Percentiles rank a stretch among this genome's conserved stretches.
Conservation (phyloP, 2,888 invertebrate species). For the Ophioninae sp. region DNA sequence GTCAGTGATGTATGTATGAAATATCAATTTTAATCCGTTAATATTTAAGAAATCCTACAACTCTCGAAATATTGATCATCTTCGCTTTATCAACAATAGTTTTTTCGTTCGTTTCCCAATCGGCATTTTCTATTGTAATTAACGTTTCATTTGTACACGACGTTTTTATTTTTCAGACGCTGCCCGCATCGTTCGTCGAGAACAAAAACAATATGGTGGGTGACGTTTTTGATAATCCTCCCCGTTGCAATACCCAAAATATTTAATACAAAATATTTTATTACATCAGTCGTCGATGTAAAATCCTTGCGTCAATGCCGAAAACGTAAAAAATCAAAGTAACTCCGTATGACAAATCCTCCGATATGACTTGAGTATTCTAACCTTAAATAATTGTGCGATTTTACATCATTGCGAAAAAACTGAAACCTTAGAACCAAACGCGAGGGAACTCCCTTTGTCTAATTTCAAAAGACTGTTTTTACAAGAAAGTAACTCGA, state of each 20-base stretch:
- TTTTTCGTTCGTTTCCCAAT: slow-evolving; percentile 1
- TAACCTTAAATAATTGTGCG: not conserved
- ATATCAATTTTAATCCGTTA: slow-evolving; percentile 51
- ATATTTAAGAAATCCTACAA: slow-evolving; percentile 57
- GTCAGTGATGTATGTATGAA: slow-evolving; percentile 55
- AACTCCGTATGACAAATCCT: not conserved
- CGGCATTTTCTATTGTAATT: slow-evolving; percentile 40
- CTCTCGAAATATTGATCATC: not conserved
- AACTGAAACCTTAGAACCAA: not conserved
- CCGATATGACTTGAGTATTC: not conserved
- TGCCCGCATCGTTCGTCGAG: slow-evolving; percentile 50
- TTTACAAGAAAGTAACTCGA: not conserved
- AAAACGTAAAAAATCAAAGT: not conserved
- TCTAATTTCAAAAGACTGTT: slow-evolving; percentile 34
- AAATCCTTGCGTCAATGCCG: not conserved
- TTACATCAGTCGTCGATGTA: not conserved
- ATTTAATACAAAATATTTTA: not conserved
- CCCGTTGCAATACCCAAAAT: not conserved
- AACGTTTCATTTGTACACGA: not conserved
- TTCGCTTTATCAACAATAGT: not conserved
- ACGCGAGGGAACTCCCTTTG: slow-evolving; percentile 14
- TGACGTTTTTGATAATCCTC: not conserved
- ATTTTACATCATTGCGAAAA: not conserved
- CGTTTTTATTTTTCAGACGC: slow-evolving; percentile 52
- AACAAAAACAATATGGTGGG: slow-evolving; percentile 62